A percentile compares a stretch with the other conserved stretches of the same genome.
Evolutionary conservation across 2,888 invertebrate genomes (phyloP).

Genomic region (Chaetoderma sp.): DNA sequence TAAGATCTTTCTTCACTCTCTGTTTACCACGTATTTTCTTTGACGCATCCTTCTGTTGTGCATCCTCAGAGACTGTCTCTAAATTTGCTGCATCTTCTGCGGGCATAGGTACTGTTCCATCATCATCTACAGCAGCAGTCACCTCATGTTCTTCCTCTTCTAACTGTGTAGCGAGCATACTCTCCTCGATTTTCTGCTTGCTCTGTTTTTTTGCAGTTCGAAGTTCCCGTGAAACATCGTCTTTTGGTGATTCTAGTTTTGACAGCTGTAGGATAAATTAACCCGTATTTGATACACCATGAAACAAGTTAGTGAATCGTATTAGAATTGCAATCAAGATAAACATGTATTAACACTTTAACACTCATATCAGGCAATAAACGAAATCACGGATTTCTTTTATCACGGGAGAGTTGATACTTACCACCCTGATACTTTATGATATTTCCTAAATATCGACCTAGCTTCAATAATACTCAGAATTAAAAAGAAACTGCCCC

Average conservation of each 20-base stretch:
- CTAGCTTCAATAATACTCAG: no score
- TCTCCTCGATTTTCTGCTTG: conserved; percentile 51
- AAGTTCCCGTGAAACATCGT: conserved; percentile 53
- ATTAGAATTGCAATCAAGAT: neutral
- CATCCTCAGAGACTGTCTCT: no score
- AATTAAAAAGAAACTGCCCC: no score
- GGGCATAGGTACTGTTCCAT: conserved; percentile 51
- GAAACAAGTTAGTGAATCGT: neutral
- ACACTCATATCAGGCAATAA: neutral
- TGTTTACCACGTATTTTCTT: no score
- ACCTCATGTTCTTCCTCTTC: conserved; percentile 25
- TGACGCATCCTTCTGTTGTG: no score
- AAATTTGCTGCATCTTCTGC: conserved; percentile 33
- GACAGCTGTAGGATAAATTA: conserved; percentile 44
- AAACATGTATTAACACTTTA: neutral
- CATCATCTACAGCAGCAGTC: conserved; percentile 34
- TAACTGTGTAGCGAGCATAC: conserved; percentile 41
- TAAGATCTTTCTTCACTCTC: no score
- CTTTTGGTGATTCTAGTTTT: conserved; percentile 52
- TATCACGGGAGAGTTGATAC: no score
- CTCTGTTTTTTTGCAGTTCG: conserved; percentile 53
- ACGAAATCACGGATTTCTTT: no score
- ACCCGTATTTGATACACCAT: neutral
- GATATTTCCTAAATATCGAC: no score
- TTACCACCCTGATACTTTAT: no score